Evolutionary conservation across 2,797 vertebrate species (phyloP).

Genomic region (Neomorphus geoffroyi): DNA sequence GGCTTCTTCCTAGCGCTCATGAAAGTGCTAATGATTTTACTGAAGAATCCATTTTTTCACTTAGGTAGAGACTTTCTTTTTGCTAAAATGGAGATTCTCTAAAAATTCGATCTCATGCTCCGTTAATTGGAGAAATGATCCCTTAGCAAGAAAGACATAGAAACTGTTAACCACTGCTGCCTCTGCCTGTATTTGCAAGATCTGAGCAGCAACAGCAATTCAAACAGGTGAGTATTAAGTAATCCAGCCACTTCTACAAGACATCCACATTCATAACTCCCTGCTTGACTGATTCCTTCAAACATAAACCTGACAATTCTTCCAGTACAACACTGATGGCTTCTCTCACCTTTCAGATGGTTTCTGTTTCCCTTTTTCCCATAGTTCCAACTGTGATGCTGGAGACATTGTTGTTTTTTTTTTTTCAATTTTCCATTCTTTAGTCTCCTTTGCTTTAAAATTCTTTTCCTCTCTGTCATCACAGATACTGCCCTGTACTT

Average conservation of each 20-base stretch:
- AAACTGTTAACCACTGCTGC: background rate
- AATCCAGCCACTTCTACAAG: background rate
- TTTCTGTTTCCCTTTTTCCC: background rate
- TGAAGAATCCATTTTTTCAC: background rate
- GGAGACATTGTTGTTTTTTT: too few species aligned
- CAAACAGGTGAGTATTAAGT: background rate
- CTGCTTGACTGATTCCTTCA: background rate
- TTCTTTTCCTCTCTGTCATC: background rate
- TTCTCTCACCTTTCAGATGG: background rate
- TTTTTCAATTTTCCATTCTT: background rate
- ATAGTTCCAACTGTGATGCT: background rate
- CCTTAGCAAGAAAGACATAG: background rate
- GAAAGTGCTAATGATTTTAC: background rate
- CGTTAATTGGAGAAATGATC: background rate
- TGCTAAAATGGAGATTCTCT: background rate
- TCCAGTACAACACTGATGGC: background rate
- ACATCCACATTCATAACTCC: background rate
- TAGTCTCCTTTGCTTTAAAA: background rate
- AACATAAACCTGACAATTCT: background rate
- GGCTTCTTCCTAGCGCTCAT: background rate
- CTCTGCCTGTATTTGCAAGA: background rate
- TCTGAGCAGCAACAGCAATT: background rate
- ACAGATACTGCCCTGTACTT: background rate
- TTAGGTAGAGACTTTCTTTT: background rate
- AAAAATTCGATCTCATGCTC: background rate